Base-by-base conservation (phyloP, 2,888 invertebrate species). In the Chromoteleia sp. region DNA sequence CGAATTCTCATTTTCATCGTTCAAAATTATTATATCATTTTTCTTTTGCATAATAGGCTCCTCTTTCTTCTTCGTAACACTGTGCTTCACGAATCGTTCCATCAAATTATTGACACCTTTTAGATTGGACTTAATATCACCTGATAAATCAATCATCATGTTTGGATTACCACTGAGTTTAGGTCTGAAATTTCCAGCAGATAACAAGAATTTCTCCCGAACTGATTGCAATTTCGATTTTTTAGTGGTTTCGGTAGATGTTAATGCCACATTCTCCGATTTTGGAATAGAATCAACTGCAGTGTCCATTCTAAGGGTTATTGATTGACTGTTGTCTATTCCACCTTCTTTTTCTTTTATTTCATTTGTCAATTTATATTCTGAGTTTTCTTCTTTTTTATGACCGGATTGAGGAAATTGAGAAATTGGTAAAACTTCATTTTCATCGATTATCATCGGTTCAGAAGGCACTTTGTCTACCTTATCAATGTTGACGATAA, bases 51-150 rank as follows among this genome's bases (percentile, higher is more conserved):
- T n/a, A 21, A 4, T 1, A 33, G 12, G 3, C 79, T 83, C 61
- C 0, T 4, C 2, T 48, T 65, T 52, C 6, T 70, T 33, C 10
- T 48, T 36, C 1, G 30, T 7, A 8, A 75, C 14, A 30, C 6
- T 75, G 85, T 97, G 96, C 87, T 36, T 59, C 94, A 92, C 30
- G 88, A 96, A 96, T 82, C 96, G 93, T 84, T 96, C 93, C 89
- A 96, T 94, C 30, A 97, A 92, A 70, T 94, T 92, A 81, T 94
- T 93, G 5, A 97, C 92, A 7, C 95, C 96, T 25, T 89, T 86
- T 19, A 82, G 83, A 48, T 93, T 93, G 91, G 88, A 25, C 25
- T 25, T 25, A 1, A 93, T 93, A 2, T 92, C 92, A 78, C 91
- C 88, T 0, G 93, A 93, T 1, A 96, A 91, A 88, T 95, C 94